Conservation (phyloP, 2,888 invertebrate genomes). For the Petrophora chlorosata region DNA sequence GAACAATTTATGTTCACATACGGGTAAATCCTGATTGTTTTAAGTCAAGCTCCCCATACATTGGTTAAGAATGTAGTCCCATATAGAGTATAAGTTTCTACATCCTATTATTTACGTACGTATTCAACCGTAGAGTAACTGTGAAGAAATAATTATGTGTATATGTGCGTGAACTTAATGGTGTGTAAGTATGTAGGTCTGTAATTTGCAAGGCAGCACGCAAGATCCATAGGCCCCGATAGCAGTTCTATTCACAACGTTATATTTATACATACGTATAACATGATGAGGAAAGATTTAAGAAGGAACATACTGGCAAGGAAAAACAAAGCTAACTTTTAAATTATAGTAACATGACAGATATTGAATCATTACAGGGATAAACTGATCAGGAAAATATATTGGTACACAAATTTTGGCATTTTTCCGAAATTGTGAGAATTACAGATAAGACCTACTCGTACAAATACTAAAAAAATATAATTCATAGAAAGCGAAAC, state of each 20-base stretch:
- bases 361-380: not conserved
- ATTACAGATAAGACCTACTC: no score
- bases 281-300: not conserved
- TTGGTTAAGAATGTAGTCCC: conserved; percentile 1
- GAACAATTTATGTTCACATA: no score
- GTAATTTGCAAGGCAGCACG: conserved; percentile 31
- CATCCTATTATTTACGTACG: conserved; percentile 30
- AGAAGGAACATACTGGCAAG: not conserved
- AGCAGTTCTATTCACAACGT: conserved; percentile 13
- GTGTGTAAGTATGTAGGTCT: conserved; percentile 35
- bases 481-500: conserved; percentile 8
- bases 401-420: no score
- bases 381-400: no score
- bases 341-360: no score
- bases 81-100: conserved; percentile 25
- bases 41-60: not conserved
- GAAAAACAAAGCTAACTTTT: not conserved
- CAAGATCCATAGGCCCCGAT: conserved; percentile 28
- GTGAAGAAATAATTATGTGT: conserved; percentile 34
- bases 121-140: conserved; percentile 36
- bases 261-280: conserved; percentile 1
- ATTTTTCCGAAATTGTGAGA: no score
- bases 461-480: no score
- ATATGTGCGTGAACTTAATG: conserved; percentile 38
- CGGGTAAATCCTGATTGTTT: not conserved